phyloP scores from a whole-genome alignment of 2,888 invertebrate genomes.

The Podabrus alpinus region DNA sequence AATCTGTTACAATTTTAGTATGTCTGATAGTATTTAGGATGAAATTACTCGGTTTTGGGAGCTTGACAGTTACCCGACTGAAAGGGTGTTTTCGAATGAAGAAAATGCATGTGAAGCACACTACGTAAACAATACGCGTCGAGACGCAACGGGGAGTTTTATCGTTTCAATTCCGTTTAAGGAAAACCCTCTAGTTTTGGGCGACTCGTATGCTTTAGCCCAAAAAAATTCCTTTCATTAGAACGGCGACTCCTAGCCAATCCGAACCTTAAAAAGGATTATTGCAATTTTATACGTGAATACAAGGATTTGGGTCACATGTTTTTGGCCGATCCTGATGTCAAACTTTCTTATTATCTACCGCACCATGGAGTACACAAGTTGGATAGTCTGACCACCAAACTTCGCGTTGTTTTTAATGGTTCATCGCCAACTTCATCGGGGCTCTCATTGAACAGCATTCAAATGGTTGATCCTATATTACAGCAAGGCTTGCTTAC shows the following conservation, averaged over 20 bases:
- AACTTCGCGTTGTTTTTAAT: slow-evolving; percentile 6
- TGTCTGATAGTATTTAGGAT: too few species aligned
- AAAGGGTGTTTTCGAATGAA: background rate
- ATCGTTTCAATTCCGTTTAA: background rate
- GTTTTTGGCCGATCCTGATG: too few species aligned
- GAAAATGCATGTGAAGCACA: background rate
- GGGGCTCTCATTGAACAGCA: background rate
- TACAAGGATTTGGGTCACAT: background rate
- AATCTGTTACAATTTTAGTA: too few species aligned
- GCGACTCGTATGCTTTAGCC: background rate
- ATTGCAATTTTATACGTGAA: background rate
- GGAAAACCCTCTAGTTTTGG: background rate
- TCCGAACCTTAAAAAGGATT: background rate
- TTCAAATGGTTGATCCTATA: slow-evolving; percentile 37
- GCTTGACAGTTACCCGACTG: background rate
- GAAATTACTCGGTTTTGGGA: background rate
- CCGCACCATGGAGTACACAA: background rate
- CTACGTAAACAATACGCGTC: background rate
- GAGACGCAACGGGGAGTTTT: background rate
- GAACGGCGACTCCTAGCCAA: background rate
- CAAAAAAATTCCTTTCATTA: background rate
- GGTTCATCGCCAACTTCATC: background rate
- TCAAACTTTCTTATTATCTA: background rate
- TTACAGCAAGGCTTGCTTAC: slow-evolving; percentile 43
- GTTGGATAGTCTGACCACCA: background rate